These are phyloP conservation scores for Streblospio benedicti DNA, from an alignment of 1,140 invertebrate species.

Conservation along the genomic window DNA sequence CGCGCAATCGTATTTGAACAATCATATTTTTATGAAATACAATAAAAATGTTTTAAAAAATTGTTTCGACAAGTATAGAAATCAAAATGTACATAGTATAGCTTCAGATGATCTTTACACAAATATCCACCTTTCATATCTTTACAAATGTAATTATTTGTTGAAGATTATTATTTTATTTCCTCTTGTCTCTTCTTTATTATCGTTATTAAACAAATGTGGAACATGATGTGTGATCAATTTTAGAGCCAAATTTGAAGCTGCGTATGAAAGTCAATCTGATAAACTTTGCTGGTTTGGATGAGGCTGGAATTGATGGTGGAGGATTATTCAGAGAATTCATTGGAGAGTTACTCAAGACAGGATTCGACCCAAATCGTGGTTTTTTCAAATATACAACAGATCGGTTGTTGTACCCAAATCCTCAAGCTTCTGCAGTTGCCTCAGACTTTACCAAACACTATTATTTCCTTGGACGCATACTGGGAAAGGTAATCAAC, in stretches of 20 bases:
- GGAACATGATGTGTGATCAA: too few species aligned
- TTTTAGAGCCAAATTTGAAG: slow-evolving; percentile 73
- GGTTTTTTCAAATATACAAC: slow-evolving; percentile 86
- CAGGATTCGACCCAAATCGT: slow-evolving; percentile 91
- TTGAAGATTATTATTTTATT: too few species aligned
- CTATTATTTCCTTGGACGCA: slow-evolving; percentile 90
- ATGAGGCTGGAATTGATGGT: slow-evolving; percentile 93
- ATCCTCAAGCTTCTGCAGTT: slow-evolving; percentile 76
- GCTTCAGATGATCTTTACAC: too few species aligned
- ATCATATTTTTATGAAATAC: too few species aligned
- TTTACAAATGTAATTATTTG: too few species aligned
- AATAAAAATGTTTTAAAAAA: too few species aligned
- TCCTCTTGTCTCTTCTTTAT: too few species aligned
- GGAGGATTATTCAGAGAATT: slow-evolving; percentile 78
- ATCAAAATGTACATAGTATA: too few species aligned
- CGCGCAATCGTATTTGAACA: too few species aligned
- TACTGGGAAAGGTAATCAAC: slow-evolving; percentile 86
- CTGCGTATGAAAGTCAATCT: slow-evolving; percentile 79
- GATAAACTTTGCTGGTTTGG: slow-evolving; percentile 73
- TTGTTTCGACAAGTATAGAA: too few species aligned
- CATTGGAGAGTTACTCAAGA: slow-evolving; percentile 64
- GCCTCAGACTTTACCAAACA: slow-evolving; percentile 78
- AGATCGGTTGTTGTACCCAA: slow-evolving; percentile 90
- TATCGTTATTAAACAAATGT: too few species aligned
- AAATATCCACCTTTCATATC: too few species aligned